Conservation (phyloP, 2,113 vertebrate species). For the Lampris megalopsis region DNA sequence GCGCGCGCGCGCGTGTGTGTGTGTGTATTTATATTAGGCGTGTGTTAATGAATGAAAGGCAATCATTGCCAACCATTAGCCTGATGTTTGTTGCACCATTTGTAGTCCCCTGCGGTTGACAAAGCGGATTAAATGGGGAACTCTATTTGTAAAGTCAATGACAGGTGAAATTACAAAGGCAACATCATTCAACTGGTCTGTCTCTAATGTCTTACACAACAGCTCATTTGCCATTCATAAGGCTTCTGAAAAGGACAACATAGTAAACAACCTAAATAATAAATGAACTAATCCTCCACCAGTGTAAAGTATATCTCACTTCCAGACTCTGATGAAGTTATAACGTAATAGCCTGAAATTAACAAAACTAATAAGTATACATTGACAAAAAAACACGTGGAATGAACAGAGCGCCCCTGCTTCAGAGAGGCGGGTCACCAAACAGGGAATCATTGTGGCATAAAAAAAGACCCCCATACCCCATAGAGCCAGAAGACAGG, state of each 20-base stretch:
- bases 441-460: slow-evolving; percentile 15
- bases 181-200: slow-evolving; percentile 12
- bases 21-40: neutral
- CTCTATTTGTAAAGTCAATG: slow-evolving; percentile 67
- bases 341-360: neutral
- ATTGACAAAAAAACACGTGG: slow-evolving; percentile 18
- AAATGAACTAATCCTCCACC: neutral
- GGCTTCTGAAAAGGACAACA: neutral
- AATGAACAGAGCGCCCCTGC: slow-evolving; percentile 8
- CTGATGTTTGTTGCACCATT: slow-evolving; percentile 22
- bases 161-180: slow-evolving; percentile 64
- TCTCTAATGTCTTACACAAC: neutral
- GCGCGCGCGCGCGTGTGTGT: slow-evolving; percentile 1
- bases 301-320: neutral
- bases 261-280: slow-evolving; percentile 35
- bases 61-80: slow-evolving; percentile 54
- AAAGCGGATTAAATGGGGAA: slow-evolving; percentile 48
- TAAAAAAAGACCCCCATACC: neutral
- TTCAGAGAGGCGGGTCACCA: slow-evolving; percentile 3
- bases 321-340: slow-evolving; percentile 14
- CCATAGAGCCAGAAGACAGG: neutral
- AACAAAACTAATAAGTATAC: neutral
- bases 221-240: slow-evolving; percentile 19
- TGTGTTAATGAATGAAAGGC: slow-evolving; percentile 25
- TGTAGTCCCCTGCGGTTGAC: slow-evolving; percentile 21